Conservation (phyloP, 2,113 vertebrate species). For the Atractosteus spatula region DNA sequence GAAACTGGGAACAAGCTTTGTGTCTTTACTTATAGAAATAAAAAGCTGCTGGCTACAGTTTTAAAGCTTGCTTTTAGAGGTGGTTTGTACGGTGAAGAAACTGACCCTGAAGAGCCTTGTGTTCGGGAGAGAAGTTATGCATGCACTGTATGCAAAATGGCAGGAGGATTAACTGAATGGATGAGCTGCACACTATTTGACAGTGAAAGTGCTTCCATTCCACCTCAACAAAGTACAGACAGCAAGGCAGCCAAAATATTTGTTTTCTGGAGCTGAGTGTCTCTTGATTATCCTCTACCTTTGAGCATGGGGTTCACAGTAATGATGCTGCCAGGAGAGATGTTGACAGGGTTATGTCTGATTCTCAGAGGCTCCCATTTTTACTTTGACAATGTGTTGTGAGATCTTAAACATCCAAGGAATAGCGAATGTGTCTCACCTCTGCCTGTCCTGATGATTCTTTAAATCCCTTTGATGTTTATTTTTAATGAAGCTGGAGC, state of each 20-base stretch:
- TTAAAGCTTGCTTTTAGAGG: too few species aligned
- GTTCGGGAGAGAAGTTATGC: too few species aligned
- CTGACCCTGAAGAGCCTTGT: too few species aligned
- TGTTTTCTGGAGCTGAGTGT: not conserved
- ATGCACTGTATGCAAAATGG: not conserved
- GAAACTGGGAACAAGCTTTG: too few species aligned
- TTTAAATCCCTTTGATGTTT: too few species aligned
- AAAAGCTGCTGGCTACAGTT: too few species aligned
- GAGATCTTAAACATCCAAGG: not conserved
- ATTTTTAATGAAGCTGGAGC: too few species aligned
- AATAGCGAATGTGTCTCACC: not conserved
- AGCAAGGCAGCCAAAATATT: constrained; percentile 1
- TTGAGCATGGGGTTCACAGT: constrained; percentile 10
- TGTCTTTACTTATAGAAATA: too few species aligned
- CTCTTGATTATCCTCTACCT: constrained; percentile 1
- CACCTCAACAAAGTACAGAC: not conserved
- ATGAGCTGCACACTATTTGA: not conserved
- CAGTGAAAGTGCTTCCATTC: constrained; percentile 1
- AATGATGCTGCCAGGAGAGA: not conserved
- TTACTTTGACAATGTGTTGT: constrained; percentile 1
- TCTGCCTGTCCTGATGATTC: too few species aligned
- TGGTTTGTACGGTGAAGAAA: too few species aligned
- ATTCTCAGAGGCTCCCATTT: not conserved
- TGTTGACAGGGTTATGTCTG: constrained; percentile 1
- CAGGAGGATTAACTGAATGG: constrained; percentile 2